phyloP scores from a whole-genome alignment of 2,888 invertebrate genomes.

The Abrostola triplasia region DNA sequence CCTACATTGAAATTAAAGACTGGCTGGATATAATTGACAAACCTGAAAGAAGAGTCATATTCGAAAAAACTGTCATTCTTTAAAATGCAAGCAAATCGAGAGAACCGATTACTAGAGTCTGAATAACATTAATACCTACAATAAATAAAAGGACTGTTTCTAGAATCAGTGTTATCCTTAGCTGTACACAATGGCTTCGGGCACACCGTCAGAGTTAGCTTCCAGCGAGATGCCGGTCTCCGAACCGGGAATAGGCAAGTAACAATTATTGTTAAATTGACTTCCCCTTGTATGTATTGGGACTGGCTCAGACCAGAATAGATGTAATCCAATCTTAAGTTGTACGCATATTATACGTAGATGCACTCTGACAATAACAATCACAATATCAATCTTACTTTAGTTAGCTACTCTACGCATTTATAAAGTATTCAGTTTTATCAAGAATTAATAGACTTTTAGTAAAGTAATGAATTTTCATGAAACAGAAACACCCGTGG shows the following conservation, averaged over 20 bases:
- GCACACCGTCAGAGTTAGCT: conserved; percentile 56
- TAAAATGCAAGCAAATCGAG: conserved; percentile 67
- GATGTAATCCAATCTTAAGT: too few species aligned
- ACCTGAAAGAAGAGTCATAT: conserved; percentile 32
- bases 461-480: too few species aligned
- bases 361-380: too few species aligned
- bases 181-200: conserved; percentile 62
- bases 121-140: conserved; percentile 31
- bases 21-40: conserved; percentile 12
- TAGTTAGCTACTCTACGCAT: too few species aligned
- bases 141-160: conserved; percentile 71
- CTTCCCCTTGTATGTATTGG: too few species aligned
- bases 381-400: too few species aligned
- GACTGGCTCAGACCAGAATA: too few species aligned
- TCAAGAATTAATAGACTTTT: too few species aligned
- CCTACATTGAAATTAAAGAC: conserved; percentile 5
- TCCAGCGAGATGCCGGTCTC: conserved; percentile 60
- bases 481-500: background rate
- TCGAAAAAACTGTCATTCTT: conserved; percentile 63
- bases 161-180: conserved; percentile 38
- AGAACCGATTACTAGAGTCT: conserved; percentile 29
- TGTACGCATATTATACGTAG: too few species aligned
- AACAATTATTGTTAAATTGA: background rate
- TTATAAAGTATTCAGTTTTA: too few species aligned
- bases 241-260: conserved; percentile 57